Conservation (phyloP, 1,140 invertebrate genomes). For the Daktulosphaira vitifoliae region DNA sequence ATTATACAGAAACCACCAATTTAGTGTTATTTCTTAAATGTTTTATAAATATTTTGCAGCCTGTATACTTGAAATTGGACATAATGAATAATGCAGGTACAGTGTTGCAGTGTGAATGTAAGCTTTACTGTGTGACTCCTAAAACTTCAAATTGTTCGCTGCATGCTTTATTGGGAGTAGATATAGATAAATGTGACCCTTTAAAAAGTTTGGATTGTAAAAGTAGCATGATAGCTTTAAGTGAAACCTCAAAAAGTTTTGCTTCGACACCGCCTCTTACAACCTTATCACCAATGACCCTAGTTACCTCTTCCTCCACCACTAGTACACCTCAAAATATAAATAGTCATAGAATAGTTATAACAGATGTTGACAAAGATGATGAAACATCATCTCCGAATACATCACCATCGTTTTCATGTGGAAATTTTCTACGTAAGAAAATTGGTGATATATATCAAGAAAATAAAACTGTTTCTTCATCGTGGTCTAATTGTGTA, state of each 20-base stretch:
- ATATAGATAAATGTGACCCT: neutral
- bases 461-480: neutral
- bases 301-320: neutral
- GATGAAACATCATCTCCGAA: too few relatives aligned
- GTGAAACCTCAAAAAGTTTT: neutral
- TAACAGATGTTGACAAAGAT: too few relatives aligned
- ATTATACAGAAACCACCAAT: too few relatives aligned
- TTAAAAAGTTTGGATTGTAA: constrained; percentile 9
- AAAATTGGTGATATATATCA: constrained; percentile 7
- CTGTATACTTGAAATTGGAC: constrained; percentile 65
- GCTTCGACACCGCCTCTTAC: neutral
- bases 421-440: constrained; percentile 1
- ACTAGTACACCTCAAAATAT: too few relatives aligned
- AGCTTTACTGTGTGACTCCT: constrained; percentile 25
- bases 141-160: constrained; percentile 2
- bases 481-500: neutral
- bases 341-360: too few relatives aligned
- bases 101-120: constrained; percentile 42
- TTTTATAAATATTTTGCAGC: constrained; percentile 62
- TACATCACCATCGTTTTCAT: neutral
- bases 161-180: constrained; percentile 27
- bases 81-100: constrained; percentile 68
- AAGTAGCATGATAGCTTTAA: constrained; percentile 13
- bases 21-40: too few relatives aligned
- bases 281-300: neutral